Base-by-base conservation (phyloP, 2,888 invertebrate genomes). In the Ormyrus nitidulus region DNA sequence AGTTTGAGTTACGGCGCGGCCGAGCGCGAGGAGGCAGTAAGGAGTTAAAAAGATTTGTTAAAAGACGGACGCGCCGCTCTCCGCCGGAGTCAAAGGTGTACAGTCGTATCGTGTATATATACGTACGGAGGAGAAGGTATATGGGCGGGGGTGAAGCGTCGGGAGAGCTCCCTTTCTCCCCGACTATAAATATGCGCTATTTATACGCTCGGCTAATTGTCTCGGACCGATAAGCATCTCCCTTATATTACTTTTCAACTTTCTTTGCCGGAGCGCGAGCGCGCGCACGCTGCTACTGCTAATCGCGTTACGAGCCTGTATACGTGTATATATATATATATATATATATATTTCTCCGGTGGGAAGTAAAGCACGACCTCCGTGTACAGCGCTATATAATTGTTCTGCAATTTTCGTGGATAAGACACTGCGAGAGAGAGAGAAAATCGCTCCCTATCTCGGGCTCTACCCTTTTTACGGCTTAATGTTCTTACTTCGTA, bases 161-260 rank as follows among this genome's bases (percentile, higher is more conserved):
- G 65, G 75, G 19, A 19, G 19, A 71, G 71, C 54, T 70, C 51
- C 48, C 62, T 53, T 10, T 46, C 34, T 49, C 44, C 19, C 64
- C 84, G 86, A 87, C 88, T 87, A 88, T 88, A 88, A 89, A 89
- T 89, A 89, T 86, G 84, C 83, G 83, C 87, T 89, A 89, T 90
- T 90, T 90, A 88, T 89, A 87, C 86, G 87, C 89, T 85, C 86
- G 83, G 89, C 88, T 90, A 90, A 90, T 90, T 90, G 90, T 90
- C 89, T 89, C 85, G 85, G 83, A 19, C 80, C 84, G 90, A 90
- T 90, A 89, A 89, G 85, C 84, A 90, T 90, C 90, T 87, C 83
- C 83, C 85, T 86, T 86, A 79, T 87, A 87, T 87, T 87, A 87
- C 86, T 86, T 87, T 86, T 84, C 83, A 85, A 85, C 86, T 86